These are phyloP conservation scores for Hofmannophila pseudospretella DNA, from an alignment of 2,888 invertebrate genomes.

Conservation along the genomic window DNA sequence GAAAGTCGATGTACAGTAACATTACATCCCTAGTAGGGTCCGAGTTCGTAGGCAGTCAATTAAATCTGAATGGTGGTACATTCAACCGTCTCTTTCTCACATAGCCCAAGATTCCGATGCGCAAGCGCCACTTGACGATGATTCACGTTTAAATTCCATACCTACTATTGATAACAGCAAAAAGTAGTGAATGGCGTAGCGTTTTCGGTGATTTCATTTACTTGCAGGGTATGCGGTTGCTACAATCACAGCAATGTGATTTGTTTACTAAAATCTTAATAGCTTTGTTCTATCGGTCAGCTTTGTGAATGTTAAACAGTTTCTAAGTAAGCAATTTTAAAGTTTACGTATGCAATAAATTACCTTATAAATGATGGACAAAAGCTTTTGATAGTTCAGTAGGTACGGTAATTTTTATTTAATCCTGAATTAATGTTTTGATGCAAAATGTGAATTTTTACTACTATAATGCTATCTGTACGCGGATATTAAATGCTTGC, in stretches of 20 bases:
- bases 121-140: slow-evolving; percentile 74
- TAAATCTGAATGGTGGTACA: slow-evolving; percentile 70
- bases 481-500: too few species aligned
- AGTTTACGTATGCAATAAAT: too few species aligned
- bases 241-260: slow-evolving; percentile 28
- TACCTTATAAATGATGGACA: too few species aligned
- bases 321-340: not conserved
- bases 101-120: slow-evolving; percentile 51
- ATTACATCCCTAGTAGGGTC: slow-evolving; percentile 72
- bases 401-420: too few species aligned
- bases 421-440: too few species aligned
- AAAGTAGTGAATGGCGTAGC: slow-evolving; percentile 65
- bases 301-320: slow-evolving; percentile 3
- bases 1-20: slow-evolving; percentile 69
- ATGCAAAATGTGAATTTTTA: too few species aligned
- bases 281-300: slow-evolving; percentile 7
- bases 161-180: slow-evolving; percentile 73
- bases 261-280: slow-evolving; percentile 37
- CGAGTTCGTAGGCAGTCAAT: slow-evolving; percentile 74
- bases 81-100: slow-evolving; percentile 64
- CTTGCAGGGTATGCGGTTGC: slow-evolving; percentile 46
- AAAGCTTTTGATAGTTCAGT: too few species aligned
- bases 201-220: slow-evolving; percentile 59
- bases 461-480: too few species aligned
- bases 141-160: slow-evolving; percentile 72